These are phyloP conservation scores for Chelonus insularis DNA, from an alignment of 1,140 invertebrate species.

Conservation along the genomic window DNA sequence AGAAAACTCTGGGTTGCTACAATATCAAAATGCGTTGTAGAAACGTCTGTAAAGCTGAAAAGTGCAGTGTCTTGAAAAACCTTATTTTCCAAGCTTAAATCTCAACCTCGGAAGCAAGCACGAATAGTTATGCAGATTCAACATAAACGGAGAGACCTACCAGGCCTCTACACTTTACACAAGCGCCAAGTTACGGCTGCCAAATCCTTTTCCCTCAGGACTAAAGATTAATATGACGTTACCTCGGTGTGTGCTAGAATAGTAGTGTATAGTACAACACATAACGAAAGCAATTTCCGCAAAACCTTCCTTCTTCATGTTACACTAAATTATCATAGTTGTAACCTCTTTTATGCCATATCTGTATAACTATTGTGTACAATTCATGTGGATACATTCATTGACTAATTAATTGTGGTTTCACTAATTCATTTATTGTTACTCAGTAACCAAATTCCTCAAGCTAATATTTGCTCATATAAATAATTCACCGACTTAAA, in stretches of 20 bases:
- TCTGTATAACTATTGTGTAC: too few species aligned
- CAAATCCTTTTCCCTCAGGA: conserved; percentile 6
- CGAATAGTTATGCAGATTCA: conserved; percentile 27
- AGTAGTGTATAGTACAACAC: not conserved
- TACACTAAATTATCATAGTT: too few species aligned
- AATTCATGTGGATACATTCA: too few species aligned
- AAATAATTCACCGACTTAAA: too few species aligned
- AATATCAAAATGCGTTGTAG: not conserved
- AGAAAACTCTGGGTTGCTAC: not conserved
- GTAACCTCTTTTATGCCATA: too few species aligned
- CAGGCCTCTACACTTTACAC: not conserved
- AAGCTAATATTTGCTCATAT: too few species aligned
- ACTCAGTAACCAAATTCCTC: too few species aligned
- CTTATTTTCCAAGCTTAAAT: conserved; percentile 26
- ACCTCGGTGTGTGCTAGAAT: not conserved
- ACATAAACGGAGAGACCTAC: conserved; percentile 8
- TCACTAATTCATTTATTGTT: too few species aligned
- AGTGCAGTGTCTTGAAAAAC: conserved; percentile 5
- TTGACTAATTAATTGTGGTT: too few species aligned
- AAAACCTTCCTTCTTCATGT: not conserved
- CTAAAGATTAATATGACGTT: conserved; percentile 2
- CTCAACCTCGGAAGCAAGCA: conserved; percentile 6
- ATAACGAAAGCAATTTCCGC: conserved; percentile 1
- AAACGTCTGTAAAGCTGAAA: conserved; percentile 3
- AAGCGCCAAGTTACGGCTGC: conserved; percentile 3